phyloP scores from a whole-genome alignment of 1,140 invertebrate genomes.

The Calycopis cecrops region DNA sequence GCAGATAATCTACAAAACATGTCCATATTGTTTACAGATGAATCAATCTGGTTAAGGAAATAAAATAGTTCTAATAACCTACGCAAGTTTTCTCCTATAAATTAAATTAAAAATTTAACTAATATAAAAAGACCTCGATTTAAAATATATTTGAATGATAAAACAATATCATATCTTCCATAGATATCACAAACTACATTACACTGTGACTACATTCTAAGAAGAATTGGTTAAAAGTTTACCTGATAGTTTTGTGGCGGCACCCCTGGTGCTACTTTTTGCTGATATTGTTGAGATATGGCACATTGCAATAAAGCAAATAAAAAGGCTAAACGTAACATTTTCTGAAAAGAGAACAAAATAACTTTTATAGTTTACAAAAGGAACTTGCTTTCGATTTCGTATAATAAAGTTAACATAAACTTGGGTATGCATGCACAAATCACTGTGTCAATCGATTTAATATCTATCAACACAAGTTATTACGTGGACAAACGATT shows the following conservation, averaged over 20 bases:
- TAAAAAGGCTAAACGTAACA: constrained; percentile 47
- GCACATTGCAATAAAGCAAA: constrained; percentile 45
- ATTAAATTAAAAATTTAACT: too few relatives aligned
- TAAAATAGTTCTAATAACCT: too few relatives aligned
- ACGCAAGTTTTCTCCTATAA: too few relatives aligned
- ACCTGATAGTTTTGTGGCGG: constrained; percentile 67
- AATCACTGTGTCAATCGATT: constrained; percentile 24
- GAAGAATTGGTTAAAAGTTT: constrained; percentile 10
- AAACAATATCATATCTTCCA: too few relatives aligned
- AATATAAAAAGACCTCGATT: too few relatives aligned
- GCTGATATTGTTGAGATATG: constrained; percentile 59
- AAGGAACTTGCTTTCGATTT: constrained; percentile 11
- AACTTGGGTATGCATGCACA: constrained; percentile 3
- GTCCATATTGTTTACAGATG: too few relatives aligned
- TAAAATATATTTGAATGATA: too few relatives aligned
- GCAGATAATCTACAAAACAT: too few relatives aligned
- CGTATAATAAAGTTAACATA: background rate
- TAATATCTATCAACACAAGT: constrained; percentile 32
- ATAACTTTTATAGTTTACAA: constrained; percentile 13
- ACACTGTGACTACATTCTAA: too few relatives aligned
- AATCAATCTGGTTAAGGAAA: too few relatives aligned
- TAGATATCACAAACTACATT: too few relatives aligned
- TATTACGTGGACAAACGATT: constrained; percentile 43
- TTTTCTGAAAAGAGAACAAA: constrained; percentile 37
- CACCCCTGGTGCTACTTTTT: constrained; percentile 63